Conservation (phyloP, 2,888 invertebrate genomes). For the Deilephila elpenor region DNA sequence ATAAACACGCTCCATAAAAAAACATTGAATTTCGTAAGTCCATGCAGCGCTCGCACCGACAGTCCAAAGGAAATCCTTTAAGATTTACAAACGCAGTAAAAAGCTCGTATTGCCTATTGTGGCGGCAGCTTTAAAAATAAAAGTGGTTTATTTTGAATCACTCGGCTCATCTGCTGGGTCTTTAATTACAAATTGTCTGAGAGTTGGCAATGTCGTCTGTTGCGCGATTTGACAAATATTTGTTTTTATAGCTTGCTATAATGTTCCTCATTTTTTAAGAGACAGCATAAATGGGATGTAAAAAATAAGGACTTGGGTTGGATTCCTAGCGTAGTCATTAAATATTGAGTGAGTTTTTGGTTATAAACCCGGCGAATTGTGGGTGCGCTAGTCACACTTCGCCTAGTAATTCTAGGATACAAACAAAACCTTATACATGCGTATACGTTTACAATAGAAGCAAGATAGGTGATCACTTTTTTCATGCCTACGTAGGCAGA, state of each 20-base stretch:
- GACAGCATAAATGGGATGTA: no score
- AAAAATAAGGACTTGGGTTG: no score
- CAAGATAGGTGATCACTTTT: no score
- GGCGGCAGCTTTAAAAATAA: slow-evolving; percentile 60
- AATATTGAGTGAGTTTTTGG: no score
- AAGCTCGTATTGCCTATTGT: slow-evolving; percentile 56
- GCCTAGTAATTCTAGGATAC: no score
- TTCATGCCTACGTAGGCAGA: no score
- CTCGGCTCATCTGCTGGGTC: slow-evolving; percentile 61
- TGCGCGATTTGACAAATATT: not conserved
- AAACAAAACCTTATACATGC: no score
- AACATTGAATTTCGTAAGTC: slow-evolving; percentile 24
- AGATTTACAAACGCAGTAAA: slow-evolving; percentile 43
- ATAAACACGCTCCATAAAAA: slow-evolving; percentile 1
- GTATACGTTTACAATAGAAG: no score
- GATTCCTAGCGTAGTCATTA: no score
- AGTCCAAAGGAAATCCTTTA: slow-evolving; percentile 33
- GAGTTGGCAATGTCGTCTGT: not conserved
- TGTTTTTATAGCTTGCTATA: not conserved
- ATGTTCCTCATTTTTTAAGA: no score
- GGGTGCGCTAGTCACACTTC: no score
- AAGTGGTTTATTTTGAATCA: slow-evolving; percentile 62
- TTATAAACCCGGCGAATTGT: no score
- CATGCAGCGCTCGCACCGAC: slow-evolving; percentile 2
- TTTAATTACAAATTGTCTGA: slow-evolving; percentile 56